These are phyloP conservation scores for Phyllotreta striolata DNA, from an alignment of 2,888 invertebrate genomes.

Conservation along the genomic window DNA sequence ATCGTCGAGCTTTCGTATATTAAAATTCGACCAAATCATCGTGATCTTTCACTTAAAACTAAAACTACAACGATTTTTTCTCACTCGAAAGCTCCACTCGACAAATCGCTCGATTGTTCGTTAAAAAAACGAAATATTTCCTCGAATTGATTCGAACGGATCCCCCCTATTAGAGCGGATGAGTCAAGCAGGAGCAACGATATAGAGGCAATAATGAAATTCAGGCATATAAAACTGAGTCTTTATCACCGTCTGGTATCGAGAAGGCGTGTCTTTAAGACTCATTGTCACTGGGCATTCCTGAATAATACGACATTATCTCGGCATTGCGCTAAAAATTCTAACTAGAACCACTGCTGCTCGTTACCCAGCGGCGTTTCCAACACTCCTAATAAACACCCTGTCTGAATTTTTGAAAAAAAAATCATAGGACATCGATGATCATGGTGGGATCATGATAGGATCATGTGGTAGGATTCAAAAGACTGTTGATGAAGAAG, in stretches of 20 bases:
- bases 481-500: too few relatives aligned
- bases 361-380: conserved; percentile 22
- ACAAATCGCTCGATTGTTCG: too few relatives aligned
- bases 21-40: too few relatives aligned
- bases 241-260: conserved; percentile 59
- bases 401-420: too few relatives aligned
- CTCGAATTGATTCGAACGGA: conserved; percentile 8
- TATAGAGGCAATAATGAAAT: conserved; percentile 55
- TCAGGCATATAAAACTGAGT: conserved; percentile 57
- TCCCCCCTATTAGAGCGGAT: conserved; percentile 6
- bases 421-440: too few relatives aligned
- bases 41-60: too few relatives aligned
- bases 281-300: conserved; percentile 60
- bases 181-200: conserved; percentile 5
- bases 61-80: too few relatives aligned
- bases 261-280: conserved; percentile 56
- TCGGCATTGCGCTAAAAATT: conserved; percentile 48
- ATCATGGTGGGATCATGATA: too few relatives aligned
- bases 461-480: too few relatives aligned
- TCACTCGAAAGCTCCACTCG: too few relatives aligned
- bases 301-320: conserved; percentile 60
- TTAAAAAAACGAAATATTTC: too few relatives aligned
- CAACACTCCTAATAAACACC: neutral
- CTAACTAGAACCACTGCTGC: conserved; percentile 40
- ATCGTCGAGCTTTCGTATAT: neutral